Percentiles rank a stretch among this genome's conserved stretches.
phyloP scores from a whole-genome alignment of 1,140 invertebrate genomes.

The Drosophila sp. region DNA sequence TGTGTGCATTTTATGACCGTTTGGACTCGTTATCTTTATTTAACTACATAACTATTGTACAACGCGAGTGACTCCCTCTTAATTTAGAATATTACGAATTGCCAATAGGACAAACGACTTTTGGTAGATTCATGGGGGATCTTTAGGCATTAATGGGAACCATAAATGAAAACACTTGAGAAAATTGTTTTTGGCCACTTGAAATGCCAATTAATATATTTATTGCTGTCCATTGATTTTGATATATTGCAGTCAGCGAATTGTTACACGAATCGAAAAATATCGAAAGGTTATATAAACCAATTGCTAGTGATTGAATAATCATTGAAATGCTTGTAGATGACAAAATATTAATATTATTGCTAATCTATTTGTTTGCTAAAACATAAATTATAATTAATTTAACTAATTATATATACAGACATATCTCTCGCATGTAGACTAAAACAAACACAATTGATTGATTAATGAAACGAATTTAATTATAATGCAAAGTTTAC shows the following conservation, averaged over 20 bases:
- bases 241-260: slow-evolving; percentile 16
- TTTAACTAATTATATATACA: slow-evolving; percentile 20
- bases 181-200: slow-evolving; percentile 49
- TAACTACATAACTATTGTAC: background rate
- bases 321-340: slow-evolving; percentile 27
- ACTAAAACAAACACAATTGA: background rate
- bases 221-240: slow-evolving; percentile 42
- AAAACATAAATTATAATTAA: slow-evolving; percentile 39
- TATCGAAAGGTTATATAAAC: slow-evolving; percentile 1
- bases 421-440: background rate
- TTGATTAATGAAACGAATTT: background rate
- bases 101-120: slow-evolving; percentile 22
- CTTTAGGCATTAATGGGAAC: slow-evolving; percentile 46
- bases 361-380: slow-evolving; percentile 1
- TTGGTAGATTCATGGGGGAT: slow-evolving; percentile 16
- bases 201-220: slow-evolving; percentile 54
- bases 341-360: slow-evolving; percentile 49
- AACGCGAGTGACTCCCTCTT: slow-evolving; percentile 34
- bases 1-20: slow-evolving; percentile 13
- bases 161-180: slow-evolving; percentile 54
- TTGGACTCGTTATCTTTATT: slow-evolving; percentile 4
- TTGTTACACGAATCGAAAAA: background rate
- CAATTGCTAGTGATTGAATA: slow-evolving; percentile 5
- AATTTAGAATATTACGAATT: slow-evolving; percentile 42
- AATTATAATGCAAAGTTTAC: background rate